Evolutionary conservation across 2,888 invertebrate species (phyloP), one percentile per base, ranked within the genome.

Genomic region (Dasysyrphus tricinctus): DNA sequence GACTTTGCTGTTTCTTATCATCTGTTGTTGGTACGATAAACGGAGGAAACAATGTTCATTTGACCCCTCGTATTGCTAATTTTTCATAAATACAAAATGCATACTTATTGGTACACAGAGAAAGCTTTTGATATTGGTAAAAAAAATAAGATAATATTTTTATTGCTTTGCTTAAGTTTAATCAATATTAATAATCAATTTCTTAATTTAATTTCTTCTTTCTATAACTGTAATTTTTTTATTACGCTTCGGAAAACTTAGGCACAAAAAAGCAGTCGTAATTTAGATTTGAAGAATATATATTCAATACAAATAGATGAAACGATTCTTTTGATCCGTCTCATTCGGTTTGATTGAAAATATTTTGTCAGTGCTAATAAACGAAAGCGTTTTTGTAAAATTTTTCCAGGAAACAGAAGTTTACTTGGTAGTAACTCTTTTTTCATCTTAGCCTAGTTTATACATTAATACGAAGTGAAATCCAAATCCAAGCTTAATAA

Each of bases 101-200:
- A 24, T 24, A 24, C 24, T 24, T 24, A 9, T n/a, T 9, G 3
- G 8, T 7, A 29, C 7, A n/a, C 0, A 34, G 5, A 57, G 16
- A 57, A 57, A 34, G 0, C 16, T 34, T 37, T 57, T 0, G 4
- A 19, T 16, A 34, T 37, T 57, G 34, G 34, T 57, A 57, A 37
- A 56, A n/a, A 56, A 34, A 56, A 56, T 34, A 32, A 8, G 8
- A 56, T 32, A 14, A 34, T 0, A 5, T 57, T 57, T 61, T 70
- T 80, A 70, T 75, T 80, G 75, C 44, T 32, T 65, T n/a, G 63
- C 70, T 16, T 34, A 34, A 37, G 34, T 57, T 73, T 49, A 61
- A 39, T 47, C 51, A 44, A 56, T n/a, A n/a, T 56, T 61, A 72
- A 59, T 16, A 16, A 37, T 54, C 37, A n/a, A 3, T 19, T 56